phyloP scores from a whole-genome alignment of 2,888 invertebrate species.

The Cheilosia vulpina region DNA sequence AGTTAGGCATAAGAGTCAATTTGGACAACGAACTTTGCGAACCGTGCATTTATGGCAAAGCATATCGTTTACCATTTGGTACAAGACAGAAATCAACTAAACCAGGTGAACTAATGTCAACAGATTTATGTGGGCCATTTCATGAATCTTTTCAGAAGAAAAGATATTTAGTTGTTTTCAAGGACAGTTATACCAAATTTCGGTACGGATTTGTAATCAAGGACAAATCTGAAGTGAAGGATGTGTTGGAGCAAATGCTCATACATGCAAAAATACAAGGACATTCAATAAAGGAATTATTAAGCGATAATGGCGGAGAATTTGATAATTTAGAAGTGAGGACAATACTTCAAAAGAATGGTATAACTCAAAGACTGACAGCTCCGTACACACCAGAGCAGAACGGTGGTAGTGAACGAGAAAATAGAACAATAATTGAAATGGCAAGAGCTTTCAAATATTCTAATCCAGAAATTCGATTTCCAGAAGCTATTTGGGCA shows the following conservation, averaged over 20 bases:
- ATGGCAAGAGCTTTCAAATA: too few relatives aligned
- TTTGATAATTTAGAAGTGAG: not conserved
- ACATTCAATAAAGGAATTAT: not conserved
- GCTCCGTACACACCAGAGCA: too few relatives aligned
- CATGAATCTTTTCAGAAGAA: slow-evolving; percentile 35
- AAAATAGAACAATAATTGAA: too few relatives aligned
- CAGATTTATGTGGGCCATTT: slow-evolving; percentile 47
- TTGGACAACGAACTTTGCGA: not conserved
- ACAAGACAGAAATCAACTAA: slow-evolving; percentile 25
- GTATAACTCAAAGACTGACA: too few relatives aligned
- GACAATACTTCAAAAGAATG: too few relatives aligned
- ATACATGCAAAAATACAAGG: not conserved
- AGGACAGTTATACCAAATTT: not conserved
- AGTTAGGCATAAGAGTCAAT: too few relatives aligned
- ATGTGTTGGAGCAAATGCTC: too few relatives aligned
- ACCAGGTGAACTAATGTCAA: slow-evolving; percentile 50
- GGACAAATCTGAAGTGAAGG: too few relatives aligned
- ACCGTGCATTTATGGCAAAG: slow-evolving; percentile 14
- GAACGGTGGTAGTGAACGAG: too few relatives aligned
- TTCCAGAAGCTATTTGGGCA: too few relatives aligned
- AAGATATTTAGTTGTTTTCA: not conserved
- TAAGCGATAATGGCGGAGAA: not conserved
- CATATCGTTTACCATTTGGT: slow-evolving; percentile 36
- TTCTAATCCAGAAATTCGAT: too few relatives aligned
- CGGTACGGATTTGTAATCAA: not conserved